Evolutionary conservation across 1,140 invertebrate genomes (phyloP).

Genomic region (Colletes gigas): DNA sequence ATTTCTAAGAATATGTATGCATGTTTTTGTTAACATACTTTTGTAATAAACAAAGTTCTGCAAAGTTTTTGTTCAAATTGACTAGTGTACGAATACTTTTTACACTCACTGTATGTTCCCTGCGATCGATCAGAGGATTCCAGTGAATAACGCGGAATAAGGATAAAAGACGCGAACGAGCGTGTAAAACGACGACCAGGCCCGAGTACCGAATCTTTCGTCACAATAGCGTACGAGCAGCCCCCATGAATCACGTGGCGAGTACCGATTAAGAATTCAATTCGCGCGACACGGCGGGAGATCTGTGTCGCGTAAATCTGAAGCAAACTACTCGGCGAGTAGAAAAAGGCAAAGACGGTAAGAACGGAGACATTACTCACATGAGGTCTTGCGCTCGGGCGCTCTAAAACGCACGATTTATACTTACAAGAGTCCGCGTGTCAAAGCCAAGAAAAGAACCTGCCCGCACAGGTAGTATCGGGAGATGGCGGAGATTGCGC

Average conservation of each 20-base stretch:
- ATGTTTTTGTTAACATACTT: too few species aligned
- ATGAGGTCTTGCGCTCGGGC: conserved; percentile 21
- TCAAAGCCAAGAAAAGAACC: conserved; percentile 23
- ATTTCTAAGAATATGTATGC: too few species aligned
- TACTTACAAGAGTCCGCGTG: conserved; percentile 19
- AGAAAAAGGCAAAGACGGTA: conserved; percentile 21
- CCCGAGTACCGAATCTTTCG: not conserved
- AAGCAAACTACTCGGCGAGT: conserved; percentile 14
- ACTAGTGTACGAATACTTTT: too few species aligned
- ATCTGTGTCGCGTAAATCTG: conserved; percentile 48
- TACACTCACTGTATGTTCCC: too few species aligned
- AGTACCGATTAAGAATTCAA: conserved; percentile 49
- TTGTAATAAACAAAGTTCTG: too few species aligned
- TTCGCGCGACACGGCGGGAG: conserved; percentile 39
- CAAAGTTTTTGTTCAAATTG: too few species aligned
- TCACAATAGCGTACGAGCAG: not conserved
- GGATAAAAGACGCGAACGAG: not conserved
- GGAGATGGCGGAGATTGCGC: conserved; percentile 3
- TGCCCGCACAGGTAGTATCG: conserved; percentile 42
- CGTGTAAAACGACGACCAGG: not conserved
- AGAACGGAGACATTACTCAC: conserved; percentile 31
- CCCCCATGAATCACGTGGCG: conserved; percentile 31
- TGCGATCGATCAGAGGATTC: not conserved
- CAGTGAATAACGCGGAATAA: not conserved
- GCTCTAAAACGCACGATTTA: conserved; percentile 45